phyloP scores from a whole-genome alignment of 2,797 vertebrate genomes.

The Rhinatrema bivittatum region DNA sequence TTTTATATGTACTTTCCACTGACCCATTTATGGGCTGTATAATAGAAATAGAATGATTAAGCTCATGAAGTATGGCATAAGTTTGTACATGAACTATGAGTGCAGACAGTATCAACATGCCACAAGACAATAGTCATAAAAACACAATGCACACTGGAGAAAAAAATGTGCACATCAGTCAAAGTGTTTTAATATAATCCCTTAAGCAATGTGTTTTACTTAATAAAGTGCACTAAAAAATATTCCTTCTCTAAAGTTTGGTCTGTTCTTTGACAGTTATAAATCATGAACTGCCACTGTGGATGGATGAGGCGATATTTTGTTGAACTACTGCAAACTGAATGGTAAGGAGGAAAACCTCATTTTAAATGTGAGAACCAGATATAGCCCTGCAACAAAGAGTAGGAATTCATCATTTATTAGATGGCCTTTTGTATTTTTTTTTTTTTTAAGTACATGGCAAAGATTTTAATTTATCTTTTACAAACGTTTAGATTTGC shows the following conservation, averaged over 20 bases:
- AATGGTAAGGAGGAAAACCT: slow-evolving; percentile 7
- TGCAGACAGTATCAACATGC: slow-evolving; percentile 50
- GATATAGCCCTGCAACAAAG: slow-evolving; percentile 6
- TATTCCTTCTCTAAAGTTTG: slow-evolving; percentile 15
- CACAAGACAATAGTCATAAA: slow-evolving; percentile 41
- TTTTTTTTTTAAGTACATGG: too few species aligned
- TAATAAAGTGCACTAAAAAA: slow-evolving; percentile 13
- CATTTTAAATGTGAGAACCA: slow-evolving; percentile 9
- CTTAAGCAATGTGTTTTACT: slow-evolving; percentile 10
- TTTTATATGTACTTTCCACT: too few species aligned
- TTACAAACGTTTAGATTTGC: slow-evolving; percentile 12
- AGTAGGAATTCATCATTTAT: too few species aligned
- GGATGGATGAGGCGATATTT: slow-evolving; percentile 4
- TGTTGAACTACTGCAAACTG: slow-evolving; percentile 13
- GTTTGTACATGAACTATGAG: slow-evolving; percentile 41
- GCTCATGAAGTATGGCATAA: slow-evolving; percentile 39
- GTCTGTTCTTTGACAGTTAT: slow-evolving; percentile 7
- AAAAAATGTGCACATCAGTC: slow-evolving; percentile 27
- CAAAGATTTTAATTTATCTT: slow-evolving; percentile 23
- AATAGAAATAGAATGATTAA: slow-evolving; percentile 47
- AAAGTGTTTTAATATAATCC: slow-evolving; percentile 23
- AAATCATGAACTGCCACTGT: slow-evolving; percentile 19
- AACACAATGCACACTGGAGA: slow-evolving; percentile 39
- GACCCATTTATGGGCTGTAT: too few species aligned
- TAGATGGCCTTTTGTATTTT: too few species aligned